phyloP scores from a whole-genome alignment of 2,888 invertebrate species.

The Caenorhabditis virilis region DNA sequence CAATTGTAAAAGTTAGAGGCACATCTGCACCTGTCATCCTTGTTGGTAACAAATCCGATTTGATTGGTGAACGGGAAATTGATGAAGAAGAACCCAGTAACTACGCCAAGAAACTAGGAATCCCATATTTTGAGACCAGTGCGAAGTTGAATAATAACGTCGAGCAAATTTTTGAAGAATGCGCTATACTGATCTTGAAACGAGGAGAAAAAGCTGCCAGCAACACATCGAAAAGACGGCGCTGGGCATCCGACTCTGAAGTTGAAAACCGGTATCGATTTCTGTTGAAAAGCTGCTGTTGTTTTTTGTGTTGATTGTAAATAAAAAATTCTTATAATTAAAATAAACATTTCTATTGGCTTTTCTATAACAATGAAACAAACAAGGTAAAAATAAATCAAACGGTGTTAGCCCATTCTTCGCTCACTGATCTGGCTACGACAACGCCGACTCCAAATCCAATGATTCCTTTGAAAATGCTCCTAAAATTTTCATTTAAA shows the following conservation, averaged over 20 bases:
- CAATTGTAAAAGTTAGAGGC: conserved; percentile 16
- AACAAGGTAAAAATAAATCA: conserved; percentile 24
- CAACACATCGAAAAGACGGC: conserved; percentile 8
- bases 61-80: conserved; percentile 96
- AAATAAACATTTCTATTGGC: conserved; percentile 3
- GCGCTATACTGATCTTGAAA: conserved; percentile 28
- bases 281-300: conserved; percentile 29
- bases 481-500: conserved; percentile 38
- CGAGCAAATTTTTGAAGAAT: conserved; percentile 75
- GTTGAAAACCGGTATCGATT: conserved; percentile 24
- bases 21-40: conserved; percentile 84
- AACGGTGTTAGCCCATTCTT: conserved; percentile 48
- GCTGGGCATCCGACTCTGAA: conserved; percentile 34
- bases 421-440: conserved; percentile 50
- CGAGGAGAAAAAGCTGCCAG: neutral
- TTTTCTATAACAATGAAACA: conserved; percentile 5
- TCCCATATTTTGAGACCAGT: conserved; percentile 99
- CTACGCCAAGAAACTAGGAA: conserved; percentile 72
- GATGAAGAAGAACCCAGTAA: conserved; percentile 82
- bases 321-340: neutral
- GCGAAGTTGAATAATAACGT: conserved; percentile 99
- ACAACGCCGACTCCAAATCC: conserved; percentile 51
- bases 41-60: conserved; percentile 98
- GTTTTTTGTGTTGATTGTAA: conserved; percentile 18
- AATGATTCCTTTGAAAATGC: conserved; percentile 51